Conservation (phyloP, 2,113 vertebrate genomes). For the Sula dactylatra region DNA sequence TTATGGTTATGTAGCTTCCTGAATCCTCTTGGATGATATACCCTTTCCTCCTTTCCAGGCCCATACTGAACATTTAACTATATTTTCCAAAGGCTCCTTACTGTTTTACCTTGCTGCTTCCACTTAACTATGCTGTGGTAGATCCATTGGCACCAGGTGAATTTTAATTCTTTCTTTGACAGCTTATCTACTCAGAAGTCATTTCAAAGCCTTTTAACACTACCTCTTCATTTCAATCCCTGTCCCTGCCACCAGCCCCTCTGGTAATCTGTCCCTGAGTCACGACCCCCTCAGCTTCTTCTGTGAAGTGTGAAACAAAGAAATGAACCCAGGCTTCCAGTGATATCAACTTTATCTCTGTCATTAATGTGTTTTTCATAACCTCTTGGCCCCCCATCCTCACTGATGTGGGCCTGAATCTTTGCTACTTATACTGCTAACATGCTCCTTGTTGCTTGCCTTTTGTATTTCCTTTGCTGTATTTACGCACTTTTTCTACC, state of each 20-base stretch:
- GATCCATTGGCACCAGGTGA: neutral
- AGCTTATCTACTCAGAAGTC: neutral
- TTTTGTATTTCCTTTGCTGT: neutral
- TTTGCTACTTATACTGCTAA: neutral
- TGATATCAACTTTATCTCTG: neutral
- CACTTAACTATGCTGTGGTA: neutral
- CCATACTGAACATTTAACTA: neutral
- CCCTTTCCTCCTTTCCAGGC: neutral
- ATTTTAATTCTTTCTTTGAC: slow-evolving; percentile 16
- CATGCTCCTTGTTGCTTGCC: neutral
- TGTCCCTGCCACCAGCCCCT: neutral
- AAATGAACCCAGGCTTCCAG: neutral
- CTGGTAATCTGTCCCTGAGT: neutral
- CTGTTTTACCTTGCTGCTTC: neutral
- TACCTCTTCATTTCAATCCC: neutral
- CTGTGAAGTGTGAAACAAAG: neutral
- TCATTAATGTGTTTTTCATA: neutral
- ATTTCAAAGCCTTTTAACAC: neutral
- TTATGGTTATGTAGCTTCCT: neutral
- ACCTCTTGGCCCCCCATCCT: neutral
- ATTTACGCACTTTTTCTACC: neutral
- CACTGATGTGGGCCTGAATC: neutral
- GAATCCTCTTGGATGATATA: neutral
- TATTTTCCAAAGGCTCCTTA: neutral
- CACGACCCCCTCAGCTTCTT: neutral